phyloP scores from a whole-genome alignment of 2,113 vertebrate genomes.

The Sus scrofa region T2T-Sscrofa CM000818.6:34359001-34359500 shows the following conservation, averaged over 20 bases:
- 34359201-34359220: not conserved
- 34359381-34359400: no score
- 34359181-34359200: not conserved
- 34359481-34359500: no score
- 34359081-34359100: constrained; percentile 3
- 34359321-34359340: no score
- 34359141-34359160: constrained; percentile 42
- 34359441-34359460: no score
- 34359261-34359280: not conserved
- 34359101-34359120: not conserved
- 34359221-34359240: not conserved
- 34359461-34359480: no score
- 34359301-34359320: no score
- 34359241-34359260: not conserved
- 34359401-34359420: no score
- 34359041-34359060: not conserved
- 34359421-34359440: no score
- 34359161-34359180: not conserved
- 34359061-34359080: not conserved
- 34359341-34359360: no score
- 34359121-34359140: not conserved
- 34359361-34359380: no score
- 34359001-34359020: constrained; percentile 14
- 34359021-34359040: not conserved
- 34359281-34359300: not conserved